Conservation (phyloP, 2,797 vertebrate species). For the Danio aesculapii region DNA sequence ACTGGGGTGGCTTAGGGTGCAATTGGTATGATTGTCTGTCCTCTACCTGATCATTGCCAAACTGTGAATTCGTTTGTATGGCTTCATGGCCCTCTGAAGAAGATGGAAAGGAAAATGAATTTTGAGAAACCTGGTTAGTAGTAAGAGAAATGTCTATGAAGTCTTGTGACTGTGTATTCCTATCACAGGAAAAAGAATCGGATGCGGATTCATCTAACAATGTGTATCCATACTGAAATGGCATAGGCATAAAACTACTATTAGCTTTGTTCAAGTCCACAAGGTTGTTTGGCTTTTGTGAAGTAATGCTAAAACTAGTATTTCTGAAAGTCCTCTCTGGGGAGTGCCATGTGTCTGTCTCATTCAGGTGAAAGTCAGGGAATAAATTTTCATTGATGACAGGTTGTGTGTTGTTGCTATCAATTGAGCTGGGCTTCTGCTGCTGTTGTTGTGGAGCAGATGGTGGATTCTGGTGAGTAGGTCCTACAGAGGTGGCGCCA, state of each 20-base stretch:
- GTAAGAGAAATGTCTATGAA: conserved; percentile 76
- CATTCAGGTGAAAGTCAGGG: conserved; percentile 84
- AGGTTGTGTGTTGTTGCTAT: conserved; percentile 75
- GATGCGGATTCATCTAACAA: conserved; percentile 81
- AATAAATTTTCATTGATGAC: conserved; percentile 83
- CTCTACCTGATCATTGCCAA: conserved; percentile 76
- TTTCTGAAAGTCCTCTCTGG: conserved; percentile 87
- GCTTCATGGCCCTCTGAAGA: conserved; percentile 82
- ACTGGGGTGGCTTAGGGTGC: conserved; percentile 73
- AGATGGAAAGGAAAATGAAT: conserved; percentile 81
- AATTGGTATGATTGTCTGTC: conserved; percentile 77
- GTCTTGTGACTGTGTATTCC: conserved; percentile 77
- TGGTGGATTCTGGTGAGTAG: conserved; percentile 72
- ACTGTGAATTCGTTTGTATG: conserved; percentile 73
- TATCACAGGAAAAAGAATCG: conserved; percentile 80
- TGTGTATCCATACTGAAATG: conserved; percentile 86
- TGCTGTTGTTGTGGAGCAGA: conserved; percentile 73
- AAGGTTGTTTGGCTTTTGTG: conserved; percentile 82
- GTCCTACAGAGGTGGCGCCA: conserved; percentile 72
- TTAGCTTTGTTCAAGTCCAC: conserved; percentile 79
- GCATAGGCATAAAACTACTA: conserved; percentile 71
- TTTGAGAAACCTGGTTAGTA: conserved; percentile 77
- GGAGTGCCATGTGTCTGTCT: conserved; percentile 84
- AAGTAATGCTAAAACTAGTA: conserved; percentile 83
- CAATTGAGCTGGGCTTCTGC: conserved; percentile 77